Evolutionary conservation across 2,113 vertebrate species (phyloP), one percentile per base, ranked within the genome.

Genomic region (Mormyrus iriodes): DNA sequence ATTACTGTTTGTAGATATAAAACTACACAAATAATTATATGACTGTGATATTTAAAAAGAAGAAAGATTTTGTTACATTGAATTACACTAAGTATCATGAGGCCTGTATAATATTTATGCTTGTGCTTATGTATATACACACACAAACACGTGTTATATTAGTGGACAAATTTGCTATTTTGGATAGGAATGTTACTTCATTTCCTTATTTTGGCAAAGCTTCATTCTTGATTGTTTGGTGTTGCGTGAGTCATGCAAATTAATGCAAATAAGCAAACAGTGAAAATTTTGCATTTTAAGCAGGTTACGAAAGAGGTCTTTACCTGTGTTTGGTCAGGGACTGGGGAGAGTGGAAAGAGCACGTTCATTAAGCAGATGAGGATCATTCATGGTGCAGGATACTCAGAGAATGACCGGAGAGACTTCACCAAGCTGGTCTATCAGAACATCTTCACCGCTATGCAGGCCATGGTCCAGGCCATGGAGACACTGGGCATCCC

Each of bases 341-440:
- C 97, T 46, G 97, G 96, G 69, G 97, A 98, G 91, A 98, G 97
- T 90, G 97, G 97, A 65, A 98, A 98, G 91, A 97, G 97, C 92
- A 97, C 96, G 0, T 98, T 99, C 89, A 97, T 98, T 94, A 98
- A 99, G 91, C 97, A 99, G 94, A 98, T 99, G 97, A 96, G 98
- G 95, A 99, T 99, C 94, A 98, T 99, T 93, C 97, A 99, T 52
- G 97, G 97, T 3, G 93, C 92, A 9, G 97, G 97, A 73, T 98
- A 97, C 93, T 95, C 88, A 1, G 96, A 97, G 2, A 93, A 94
- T 51, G 97, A 98, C 83, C 95, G 93, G 86, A 96, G 92, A 86
- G 91, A 92, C 10, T 98, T 96, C 94, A 96, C 93, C 5, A 96
- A 94, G 85, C 90, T 97, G 53, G 95, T 98, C 91, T 96, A 95